phyloP scores from a whole-genome alignment of 2,797 vertebrate species.

The Ptychadena robeensis region DNA sequence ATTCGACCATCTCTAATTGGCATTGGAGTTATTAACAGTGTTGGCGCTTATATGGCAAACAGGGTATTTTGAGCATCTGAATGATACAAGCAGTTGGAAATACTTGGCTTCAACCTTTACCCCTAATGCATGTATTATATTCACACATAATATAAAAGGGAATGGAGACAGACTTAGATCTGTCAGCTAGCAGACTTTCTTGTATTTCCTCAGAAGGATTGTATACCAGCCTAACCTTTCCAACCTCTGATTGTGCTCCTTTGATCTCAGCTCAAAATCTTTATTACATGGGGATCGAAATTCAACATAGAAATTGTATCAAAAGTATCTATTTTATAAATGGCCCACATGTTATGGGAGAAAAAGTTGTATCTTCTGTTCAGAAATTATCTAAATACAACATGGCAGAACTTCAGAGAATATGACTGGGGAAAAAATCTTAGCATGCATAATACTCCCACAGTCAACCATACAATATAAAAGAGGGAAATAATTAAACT shows the following conservation, averaged over 20 bases:
- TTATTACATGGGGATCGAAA: conserved; percentile 5
- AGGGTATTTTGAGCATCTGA: neutral
- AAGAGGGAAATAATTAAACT: neutral
- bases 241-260: neutral
- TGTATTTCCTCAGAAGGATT: neutral
- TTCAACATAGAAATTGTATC: neutral
- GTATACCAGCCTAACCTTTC: conserved; percentile 5
- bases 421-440: neutral
- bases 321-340: conserved; percentile 17
- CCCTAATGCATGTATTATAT: neutral
- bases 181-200: neutral
- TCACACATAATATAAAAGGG: neutral
- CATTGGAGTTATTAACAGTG: too few relatives aligned
- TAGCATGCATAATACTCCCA: neutral
- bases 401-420: conserved; percentile 26
- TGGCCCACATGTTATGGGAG: neutral
- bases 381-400: conserved; percentile 11
- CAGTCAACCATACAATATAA: neutral
- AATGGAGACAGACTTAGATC: too few relatives aligned
- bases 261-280: conserved; percentile 21
- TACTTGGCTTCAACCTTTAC: neutral
- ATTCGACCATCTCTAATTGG: too few relatives aligned
- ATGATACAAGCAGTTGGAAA: neutral
- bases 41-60: neutral
- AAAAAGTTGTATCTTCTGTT: neutral